These are phyloP conservation scores for Chaenodraco wilsoni DNA, from an alignment of 2,797 vertebrate species.

Conservation along the genomic window DNA sequence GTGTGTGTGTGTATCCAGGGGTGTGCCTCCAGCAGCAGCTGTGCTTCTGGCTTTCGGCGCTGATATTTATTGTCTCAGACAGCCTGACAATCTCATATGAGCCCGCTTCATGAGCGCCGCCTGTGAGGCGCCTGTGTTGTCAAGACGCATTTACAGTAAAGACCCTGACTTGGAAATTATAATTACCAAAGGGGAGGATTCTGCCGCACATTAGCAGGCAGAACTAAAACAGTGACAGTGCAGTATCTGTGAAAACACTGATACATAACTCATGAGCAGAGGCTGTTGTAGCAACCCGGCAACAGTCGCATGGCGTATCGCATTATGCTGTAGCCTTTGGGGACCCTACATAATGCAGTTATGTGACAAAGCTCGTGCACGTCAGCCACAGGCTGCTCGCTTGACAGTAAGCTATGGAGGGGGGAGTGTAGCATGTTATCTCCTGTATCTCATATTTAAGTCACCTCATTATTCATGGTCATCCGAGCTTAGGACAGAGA, in stretches of 20 bases:
- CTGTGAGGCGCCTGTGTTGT: constrained; percentile 69
- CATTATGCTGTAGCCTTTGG: constrained; percentile 76
- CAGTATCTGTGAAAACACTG: constrained; percentile 38
- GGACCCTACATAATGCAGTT: constrained; percentile 77
- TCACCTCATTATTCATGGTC: constrained; percentile 58
- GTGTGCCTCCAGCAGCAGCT: constrained; percentile 64
- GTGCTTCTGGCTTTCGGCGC: constrained; percentile 56
- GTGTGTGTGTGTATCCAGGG: constrained; percentile 35
- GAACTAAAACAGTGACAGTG: constrained; percentile 43
- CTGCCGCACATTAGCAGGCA: constrained; percentile 46
- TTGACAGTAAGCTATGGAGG: constrained; percentile 46
- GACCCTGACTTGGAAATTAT: constrained; percentile 59
- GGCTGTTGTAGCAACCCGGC: constrained; percentile 58
- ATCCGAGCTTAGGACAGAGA: constrained; percentile 37
- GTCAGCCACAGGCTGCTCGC: constrained; percentile 70
- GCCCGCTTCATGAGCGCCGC: constrained; percentile 51
- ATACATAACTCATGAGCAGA: constrained; percentile 74
- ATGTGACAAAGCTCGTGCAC: constrained; percentile 74
- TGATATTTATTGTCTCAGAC: constrained; percentile 75
- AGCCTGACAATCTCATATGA: constrained; percentile 68
- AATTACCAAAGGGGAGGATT: constrained; percentile 56
- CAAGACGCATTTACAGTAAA: constrained; percentile 68
- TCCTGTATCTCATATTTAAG: constrained; percentile 42
- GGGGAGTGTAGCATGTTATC: constrained; percentile 33
- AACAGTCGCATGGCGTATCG: constrained; percentile 51